Evolutionary conservation across 2,113 vertebrate species (phyloP), one percentile per base, ranked within the genome.

Genomic region (Pongo pygmaeus): DNA sequence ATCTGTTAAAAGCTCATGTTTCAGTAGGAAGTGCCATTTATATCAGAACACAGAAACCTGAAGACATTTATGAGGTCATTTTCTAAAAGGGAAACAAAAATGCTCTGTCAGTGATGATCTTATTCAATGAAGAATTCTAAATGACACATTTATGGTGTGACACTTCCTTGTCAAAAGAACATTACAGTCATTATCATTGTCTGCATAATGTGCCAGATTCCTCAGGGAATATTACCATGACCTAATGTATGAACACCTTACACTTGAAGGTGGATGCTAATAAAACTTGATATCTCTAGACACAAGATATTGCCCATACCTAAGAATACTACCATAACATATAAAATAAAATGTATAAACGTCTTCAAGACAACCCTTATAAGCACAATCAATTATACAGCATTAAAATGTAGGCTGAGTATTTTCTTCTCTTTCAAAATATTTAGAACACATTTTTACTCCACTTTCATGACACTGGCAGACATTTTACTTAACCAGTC

Each of bases 151-250:
- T 92, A 96, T 59, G 18, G 18, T 38, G 59, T 97, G 92, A 77
- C 69, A 98, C 96, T 98, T 96, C 43, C 50, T 97, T 97, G 90
- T 98, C 89, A 97, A 96, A 92, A 91, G 84, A 97, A 92, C 96
- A 96, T 81, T 96, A 64, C 30, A 93, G 61, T 93, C 79, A 97
- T 97, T 97, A 90, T 85, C 64, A 70, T 52, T 87, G 59, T 61
- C 75, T 83, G 48, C 55, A 87, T 89, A 89, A 84, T 96, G 27
- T 95, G 69, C 89, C 32, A 89, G 74, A 89, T 77, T 93, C 80
- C 96, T 88, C 55, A 70, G 91, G 67, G 92, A 89, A 91, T 88
- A 81, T 90, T 84, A 55, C 22, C 25, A 5, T 78, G 81, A 90
- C 55, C 57, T 93, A 96, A 84, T 69, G 50, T 14, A 87, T 38